Evolutionary conservation across 2,113 vertebrate genomes (phyloP).

Genomic region (Plotosus lineatus): DNA sequence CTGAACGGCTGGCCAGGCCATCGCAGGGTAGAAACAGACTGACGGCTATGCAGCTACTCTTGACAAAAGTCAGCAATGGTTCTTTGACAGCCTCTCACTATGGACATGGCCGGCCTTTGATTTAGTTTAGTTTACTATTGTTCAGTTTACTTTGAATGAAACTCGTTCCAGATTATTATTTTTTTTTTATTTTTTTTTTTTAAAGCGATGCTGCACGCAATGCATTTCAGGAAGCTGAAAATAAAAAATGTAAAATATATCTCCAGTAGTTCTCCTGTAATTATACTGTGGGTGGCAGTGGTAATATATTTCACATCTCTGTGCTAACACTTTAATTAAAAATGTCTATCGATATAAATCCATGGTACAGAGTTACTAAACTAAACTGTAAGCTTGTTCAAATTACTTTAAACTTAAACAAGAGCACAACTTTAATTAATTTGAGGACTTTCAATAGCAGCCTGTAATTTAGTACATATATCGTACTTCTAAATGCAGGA

Average conservation of each 20-base stretch:
- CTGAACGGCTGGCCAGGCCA: too few relatives aligned
- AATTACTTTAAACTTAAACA: background rate
- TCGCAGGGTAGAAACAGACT: too few relatives aligned
- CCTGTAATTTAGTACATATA: background rate
- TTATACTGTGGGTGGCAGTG: background rate
- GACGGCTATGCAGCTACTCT: too few relatives aligned
- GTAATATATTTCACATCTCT: background rate
- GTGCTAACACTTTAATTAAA: conserved; percentile 20
- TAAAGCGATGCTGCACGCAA: background rate
- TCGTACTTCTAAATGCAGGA: background rate
- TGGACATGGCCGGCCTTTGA: too few relatives aligned
- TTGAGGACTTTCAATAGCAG: background rate
- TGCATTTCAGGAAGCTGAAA: background rate
- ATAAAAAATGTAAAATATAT: background rate
- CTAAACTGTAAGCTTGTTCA: background rate
- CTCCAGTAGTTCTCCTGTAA: background rate
- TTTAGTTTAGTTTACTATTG: background rate
- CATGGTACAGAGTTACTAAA: background rate
- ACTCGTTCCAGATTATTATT: background rate
- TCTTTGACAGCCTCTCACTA: too few relatives aligned
- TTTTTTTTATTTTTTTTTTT: background rate
- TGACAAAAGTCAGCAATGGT: too few relatives aligned
- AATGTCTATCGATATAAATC: conserved; percentile 5
- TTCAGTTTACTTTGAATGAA: background rate
- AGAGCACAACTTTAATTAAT: background rate